Percentiles rank a stretch among this genome's conserved stretches.
Conservation (phyloP, 2,797 vertebrate genomes). For the Myioborus melanocephalus region DNA sequence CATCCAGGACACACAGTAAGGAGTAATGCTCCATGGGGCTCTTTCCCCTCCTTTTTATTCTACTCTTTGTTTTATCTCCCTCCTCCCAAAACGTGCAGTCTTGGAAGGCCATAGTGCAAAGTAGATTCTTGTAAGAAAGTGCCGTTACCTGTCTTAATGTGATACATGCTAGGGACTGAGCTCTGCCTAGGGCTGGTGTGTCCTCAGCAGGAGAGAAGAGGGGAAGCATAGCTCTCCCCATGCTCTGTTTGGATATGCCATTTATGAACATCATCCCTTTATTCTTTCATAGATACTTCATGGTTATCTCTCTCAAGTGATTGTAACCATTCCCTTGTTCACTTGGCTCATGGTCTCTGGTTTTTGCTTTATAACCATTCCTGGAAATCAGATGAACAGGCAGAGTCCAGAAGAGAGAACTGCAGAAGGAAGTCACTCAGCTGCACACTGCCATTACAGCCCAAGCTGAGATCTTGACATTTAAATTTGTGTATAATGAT, state of each 20-base stretch:
- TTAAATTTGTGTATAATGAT: not conserved
- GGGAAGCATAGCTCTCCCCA: not conserved
- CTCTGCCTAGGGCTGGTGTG: not conserved
- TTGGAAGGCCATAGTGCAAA: not conserved
- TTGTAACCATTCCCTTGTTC: not conserved
- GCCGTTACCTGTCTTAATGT: not conserved
- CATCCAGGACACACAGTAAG: not conserved
- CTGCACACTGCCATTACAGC: not conserved
- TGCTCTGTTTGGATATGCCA: not conserved
- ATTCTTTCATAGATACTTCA: not conserved
- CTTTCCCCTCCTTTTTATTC: not conserved
- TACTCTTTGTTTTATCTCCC: not conserved
- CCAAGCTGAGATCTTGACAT: not conserved
- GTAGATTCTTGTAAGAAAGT: not conserved
- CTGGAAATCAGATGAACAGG: not conserved
- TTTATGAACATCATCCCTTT: not conserved
- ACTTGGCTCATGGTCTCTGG: not conserved
- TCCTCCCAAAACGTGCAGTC: not conserved
- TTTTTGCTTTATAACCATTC: not conserved
- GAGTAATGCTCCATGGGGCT: not conserved
- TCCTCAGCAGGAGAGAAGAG: not conserved
- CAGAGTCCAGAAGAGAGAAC: not conserved
- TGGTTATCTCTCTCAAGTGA: not conserved
- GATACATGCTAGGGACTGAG: not conserved
- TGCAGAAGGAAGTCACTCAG: not conserved